Percentiles rank a stretch among this genome's conserved stretches.
phyloP scores from a whole-genome alignment of 2,113 vertebrate genomes.

The Gadus chalcogrammus region DNA sequence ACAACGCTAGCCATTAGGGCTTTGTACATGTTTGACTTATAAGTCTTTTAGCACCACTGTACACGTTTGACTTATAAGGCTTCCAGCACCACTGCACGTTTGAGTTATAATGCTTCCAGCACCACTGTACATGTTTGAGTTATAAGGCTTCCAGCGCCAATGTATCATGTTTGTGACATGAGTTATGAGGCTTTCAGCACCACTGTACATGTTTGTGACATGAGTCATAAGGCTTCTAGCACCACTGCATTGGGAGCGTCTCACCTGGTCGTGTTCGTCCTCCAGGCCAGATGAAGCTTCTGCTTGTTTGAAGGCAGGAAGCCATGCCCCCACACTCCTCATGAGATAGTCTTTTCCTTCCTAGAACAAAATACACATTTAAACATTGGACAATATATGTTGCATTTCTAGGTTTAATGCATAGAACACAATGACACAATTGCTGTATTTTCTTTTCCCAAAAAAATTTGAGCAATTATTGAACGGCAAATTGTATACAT shows the following conservation, averaged over 20 bases:
- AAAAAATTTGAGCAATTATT: neutral
- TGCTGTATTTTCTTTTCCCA: neutral
- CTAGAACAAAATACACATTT: constrained; percentile 38
- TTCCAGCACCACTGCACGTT: too few species aligned
- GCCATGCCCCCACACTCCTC: constrained; percentile 72
- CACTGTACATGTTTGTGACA: too few species aligned
- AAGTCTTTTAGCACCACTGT: too few species aligned
- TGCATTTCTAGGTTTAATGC: neutral
- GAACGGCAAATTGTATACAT: neutral
- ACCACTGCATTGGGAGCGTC: constrained; percentile 2
- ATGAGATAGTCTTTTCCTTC: constrained; percentile 76
- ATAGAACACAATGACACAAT: neutral
- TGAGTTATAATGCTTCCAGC: too few species aligned
- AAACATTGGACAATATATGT: neutral
- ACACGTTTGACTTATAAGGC: too few species aligned
- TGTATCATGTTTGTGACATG: neutral
- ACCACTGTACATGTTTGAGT: too few species aligned
- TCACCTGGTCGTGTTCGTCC: constrained; percentile 64
- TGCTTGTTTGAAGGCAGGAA: constrained; percentile 65
- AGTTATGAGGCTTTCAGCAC: too few species aligned
- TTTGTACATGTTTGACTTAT: neutral
- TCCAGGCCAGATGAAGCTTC: constrained; percentile 38
- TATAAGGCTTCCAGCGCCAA: too few species aligned
- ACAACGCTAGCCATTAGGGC: constrained; percentile 7
- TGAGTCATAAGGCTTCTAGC: constrained; percentile 6